Evolutionary conservation across 2,113 vertebrate genomes (phyloP), one percentile per base, ranked within the genome.

Genomic region (Corydoras sp.): DNA sequence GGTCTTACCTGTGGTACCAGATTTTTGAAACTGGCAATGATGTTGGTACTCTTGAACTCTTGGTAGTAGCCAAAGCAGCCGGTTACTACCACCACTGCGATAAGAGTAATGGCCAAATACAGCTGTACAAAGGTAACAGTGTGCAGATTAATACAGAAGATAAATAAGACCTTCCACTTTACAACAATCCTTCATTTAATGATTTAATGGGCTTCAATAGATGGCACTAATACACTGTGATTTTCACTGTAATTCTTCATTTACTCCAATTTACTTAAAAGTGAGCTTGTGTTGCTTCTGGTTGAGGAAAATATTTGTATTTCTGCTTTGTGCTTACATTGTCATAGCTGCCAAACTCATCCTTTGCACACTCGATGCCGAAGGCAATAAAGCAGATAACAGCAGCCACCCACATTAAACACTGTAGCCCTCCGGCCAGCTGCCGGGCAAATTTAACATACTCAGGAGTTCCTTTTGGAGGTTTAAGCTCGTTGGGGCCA

Each of bases 11-110:
- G 94, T 31, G 93, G 93, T 65, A 96, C 94, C 92, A 96, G 94
- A 87, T 94, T 96, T 87, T 95, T 95, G 83, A 96, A 95, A 95
- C 79, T 96, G 30, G 71, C 94, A 92, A 96, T 96, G 83, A 96
- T 96, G 85, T 94, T 94, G 60, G 94, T 95, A 79, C 94, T 95
- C 82, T 95, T 96, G 77, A 93, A 92, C 78, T 95, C 93, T 81
- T 96, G 94, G 83, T 94, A 94, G 87, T 94, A 94, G 77, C 93
- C 94, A 86, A 94, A 95, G 80, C 92, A 94, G 72, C 92, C 92
- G 0, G 93, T 94, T 78, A 96, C 93, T 81, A 95, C 79, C 71
- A 94, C 93, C 2, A 95, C 93, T 1, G 91, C 91, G 0, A 92
- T 93, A 76, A 96, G 89, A 79, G 95, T 93, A 0, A 96, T 95